Evolutionary conservation across 2,113 vertebrate species (phyloP).

Genomic region (Chaenocephalus aceratus): DNA sequence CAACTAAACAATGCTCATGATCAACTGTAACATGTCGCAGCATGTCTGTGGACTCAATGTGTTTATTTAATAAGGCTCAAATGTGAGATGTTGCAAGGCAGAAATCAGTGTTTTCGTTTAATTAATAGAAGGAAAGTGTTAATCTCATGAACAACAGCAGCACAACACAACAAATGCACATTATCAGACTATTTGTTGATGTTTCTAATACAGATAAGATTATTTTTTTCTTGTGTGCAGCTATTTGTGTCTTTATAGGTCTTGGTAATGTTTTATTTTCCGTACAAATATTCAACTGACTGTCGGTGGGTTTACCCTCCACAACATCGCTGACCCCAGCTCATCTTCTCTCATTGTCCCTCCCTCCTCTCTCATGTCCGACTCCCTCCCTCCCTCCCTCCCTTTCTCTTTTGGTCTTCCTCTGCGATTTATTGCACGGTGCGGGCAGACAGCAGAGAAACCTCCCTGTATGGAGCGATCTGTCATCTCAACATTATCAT

Average conservation of each 20-base stretch:
- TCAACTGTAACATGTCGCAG: slow-evolving; percentile 27
- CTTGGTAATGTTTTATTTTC: slow-evolving; percentile 15
- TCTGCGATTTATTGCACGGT: slow-evolving; percentile 84
- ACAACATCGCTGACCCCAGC: slow-evolving; percentile 52
- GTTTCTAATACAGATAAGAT: not conserved
- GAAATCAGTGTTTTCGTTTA: slow-evolving; percentile 36
- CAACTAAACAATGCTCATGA: slow-evolving; percentile 53
- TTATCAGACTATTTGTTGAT: not conserved
- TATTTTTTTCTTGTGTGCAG: not conserved
- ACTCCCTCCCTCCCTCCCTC: slow-evolving; percentile 16
- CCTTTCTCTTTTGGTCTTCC: slow-evolving; percentile 72
- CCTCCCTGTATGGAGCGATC: slow-evolving; percentile 92
- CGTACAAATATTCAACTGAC: slow-evolving; percentile 5
- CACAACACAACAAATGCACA: not conserved
- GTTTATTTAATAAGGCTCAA: slow-evolving; percentile 24
- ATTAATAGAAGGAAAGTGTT: not conserved
- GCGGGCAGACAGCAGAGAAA: slow-evolving; percentile 87
- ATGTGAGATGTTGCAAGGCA: slow-evolving; percentile 19
- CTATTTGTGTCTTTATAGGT: not conserved
- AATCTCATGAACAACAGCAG: not conserved
- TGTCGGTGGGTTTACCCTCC: slow-evolving; percentile 29
- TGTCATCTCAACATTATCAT: slow-evolving; percentile 96
- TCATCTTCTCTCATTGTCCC: slow-evolving; percentile 46
- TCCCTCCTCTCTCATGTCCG: slow-evolving; percentile 50
- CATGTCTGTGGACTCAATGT: slow-evolving; percentile 35